These are phyloP conservation scores for Trichopoda pennipes DNA, from an alignment of 2,888 invertebrate genomes.

Conservation along the genomic window DNA sequence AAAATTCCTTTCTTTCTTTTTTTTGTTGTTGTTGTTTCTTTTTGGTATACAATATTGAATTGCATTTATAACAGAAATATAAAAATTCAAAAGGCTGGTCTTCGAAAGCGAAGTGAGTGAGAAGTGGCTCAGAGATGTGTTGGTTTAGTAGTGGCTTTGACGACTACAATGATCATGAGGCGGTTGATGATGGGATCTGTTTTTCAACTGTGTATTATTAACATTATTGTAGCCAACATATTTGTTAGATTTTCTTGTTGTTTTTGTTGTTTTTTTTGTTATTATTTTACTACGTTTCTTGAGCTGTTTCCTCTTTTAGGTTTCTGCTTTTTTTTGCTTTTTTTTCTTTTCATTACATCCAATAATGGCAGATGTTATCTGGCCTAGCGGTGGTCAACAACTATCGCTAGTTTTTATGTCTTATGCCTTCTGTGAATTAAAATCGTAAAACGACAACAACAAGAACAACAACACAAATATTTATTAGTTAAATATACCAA, in stretches of 20 bases:
- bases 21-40: too few species aligned
- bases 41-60: constrained; percentile 15
- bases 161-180: constrained; percentile 22
- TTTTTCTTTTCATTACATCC: constrained; percentile 25
- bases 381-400: constrained; percentile 59
- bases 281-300: constrained; percentile 7
- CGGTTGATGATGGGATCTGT: constrained; percentile 42
- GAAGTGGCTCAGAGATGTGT: constrained; percentile 17
- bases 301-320: background rate
- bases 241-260: constrained; percentile 23
- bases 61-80: constrained; percentile 1
- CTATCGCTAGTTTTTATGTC: constrained; percentile 57
- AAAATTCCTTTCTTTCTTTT: constrained; percentile 38
- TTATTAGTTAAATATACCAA: constrained; percentile 27
- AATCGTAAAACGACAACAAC: constrained; percentile 11
- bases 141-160: constrained; percentile 24
- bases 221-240: constrained; percentile 25
- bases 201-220: constrained; percentile 35
- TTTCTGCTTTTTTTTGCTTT: background rate
- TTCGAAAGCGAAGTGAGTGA: background rate
- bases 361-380: constrained; percentile 66
- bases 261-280: too few species aligned
- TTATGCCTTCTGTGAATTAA: constrained; percentile 58
- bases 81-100: background rate
- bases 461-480: background rate